Conservation (phyloP, 2,797 vertebrate species). For the Avahi laniger region DNA sequence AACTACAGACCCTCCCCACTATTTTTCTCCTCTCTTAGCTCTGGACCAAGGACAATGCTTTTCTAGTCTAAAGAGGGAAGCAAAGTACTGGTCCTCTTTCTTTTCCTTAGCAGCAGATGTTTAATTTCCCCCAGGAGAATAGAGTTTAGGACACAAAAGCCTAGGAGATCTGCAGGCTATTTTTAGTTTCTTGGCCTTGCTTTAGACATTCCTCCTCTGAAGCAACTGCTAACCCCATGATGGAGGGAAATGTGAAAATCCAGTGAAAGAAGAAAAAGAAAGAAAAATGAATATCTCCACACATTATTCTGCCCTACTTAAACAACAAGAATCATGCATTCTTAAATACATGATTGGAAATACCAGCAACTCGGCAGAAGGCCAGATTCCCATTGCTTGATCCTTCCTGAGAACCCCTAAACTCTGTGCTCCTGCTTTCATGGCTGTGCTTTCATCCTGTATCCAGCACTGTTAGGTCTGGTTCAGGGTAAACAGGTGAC, state of each 20-base stretch:
- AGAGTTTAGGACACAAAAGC: not conserved
- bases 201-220: not conserved
- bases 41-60: not conserved
- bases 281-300: not conserved
- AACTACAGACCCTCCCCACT: not conserved
- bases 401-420: not conserved
- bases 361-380: not conserved
- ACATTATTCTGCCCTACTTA: not conserved
- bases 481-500: too few relatives aligned
- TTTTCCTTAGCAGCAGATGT: constrained; percentile 10
- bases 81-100: not conserved
- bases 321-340: not conserved
- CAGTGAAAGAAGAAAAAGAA: not conserved
- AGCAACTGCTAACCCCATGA: not conserved
- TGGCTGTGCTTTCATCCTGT: not conserved
- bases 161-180: not conserved
- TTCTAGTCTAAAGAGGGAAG: not conserved
- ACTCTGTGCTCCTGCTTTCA: not conserved
- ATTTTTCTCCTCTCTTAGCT: not conserved
- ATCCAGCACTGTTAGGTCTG: too few relatives aligned
- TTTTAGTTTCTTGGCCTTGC: not conserved
- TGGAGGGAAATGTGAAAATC: not conserved
- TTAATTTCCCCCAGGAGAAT: not conserved
- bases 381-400: not conserved
- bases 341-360: not conserved